Percentiles rank a stretch among this genome's conserved stretches.
These are phyloP conservation scores for Aelia acuminata DNA, from an alignment of 2,888 invertebrate species.

Conservation along the genomic window DNA sequence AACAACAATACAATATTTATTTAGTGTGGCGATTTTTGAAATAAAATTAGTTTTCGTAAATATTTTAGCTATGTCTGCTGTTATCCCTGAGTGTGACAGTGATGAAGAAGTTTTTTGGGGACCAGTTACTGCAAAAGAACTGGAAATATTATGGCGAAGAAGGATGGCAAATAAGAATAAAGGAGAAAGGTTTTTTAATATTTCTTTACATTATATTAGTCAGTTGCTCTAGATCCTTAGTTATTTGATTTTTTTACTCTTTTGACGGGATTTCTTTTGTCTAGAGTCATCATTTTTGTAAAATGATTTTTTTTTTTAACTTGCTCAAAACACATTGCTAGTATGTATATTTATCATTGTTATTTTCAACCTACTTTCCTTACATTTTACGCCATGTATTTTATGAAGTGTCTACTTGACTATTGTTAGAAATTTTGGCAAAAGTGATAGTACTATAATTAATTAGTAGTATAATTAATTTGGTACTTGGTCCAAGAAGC, in stretches of 20 bases:
- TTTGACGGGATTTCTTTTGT: background rate
- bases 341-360: background rate
- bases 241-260: background rate
- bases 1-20: background rate
- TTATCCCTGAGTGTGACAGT: conserved; percentile 39
- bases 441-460: too few relatives aligned
- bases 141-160: conserved; percentile 35
- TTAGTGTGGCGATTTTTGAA: background rate
- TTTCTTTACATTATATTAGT: background rate
- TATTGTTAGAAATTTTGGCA: too few relatives aligned
- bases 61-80: conserved; percentile 17
- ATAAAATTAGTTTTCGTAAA: background rate
- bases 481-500: too few relatives aligned
- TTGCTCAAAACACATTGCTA: background rate
- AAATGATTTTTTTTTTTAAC: background rate
- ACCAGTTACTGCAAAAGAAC: conserved; percentile 41
- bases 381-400: too few relatives aligned
- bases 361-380: background rate
- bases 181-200: background rate
- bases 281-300: background rate
- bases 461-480: too few relatives aligned
- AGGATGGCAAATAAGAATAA: background rate
- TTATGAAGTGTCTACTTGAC: too few relatives aligned
- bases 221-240: background rate
- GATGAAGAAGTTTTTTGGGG: conserved; percentile 56